These are phyloP conservation scores for Thalassoma bifasciatum DNA, from an alignment of 2,113 vertebrate genomes.

Conservation along the genomic window DNA sequence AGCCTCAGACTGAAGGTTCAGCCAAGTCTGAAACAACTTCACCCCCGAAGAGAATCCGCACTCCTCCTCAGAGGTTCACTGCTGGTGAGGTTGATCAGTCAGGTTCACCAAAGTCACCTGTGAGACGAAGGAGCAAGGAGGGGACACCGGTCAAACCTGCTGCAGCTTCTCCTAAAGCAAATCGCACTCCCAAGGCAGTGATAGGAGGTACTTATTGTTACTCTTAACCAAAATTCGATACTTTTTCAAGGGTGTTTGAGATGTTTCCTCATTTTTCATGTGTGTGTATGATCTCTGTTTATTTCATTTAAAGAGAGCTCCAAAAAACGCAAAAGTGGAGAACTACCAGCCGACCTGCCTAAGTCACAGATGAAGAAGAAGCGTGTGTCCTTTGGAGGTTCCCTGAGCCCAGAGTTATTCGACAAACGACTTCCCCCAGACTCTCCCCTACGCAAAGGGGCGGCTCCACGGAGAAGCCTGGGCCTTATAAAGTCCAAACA, in stretches of 20 bases:
- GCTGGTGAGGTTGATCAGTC: slow-evolving; percentile 53
- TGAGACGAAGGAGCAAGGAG: slow-evolving; percentile 65
- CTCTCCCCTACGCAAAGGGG: slow-evolving; percentile 88
- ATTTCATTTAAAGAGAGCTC: slow-evolving; percentile 43
- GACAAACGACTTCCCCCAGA: slow-evolving; percentile 90
- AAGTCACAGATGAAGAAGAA: slow-evolving; percentile 81
- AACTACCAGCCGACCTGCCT: slow-evolving; percentile 38
- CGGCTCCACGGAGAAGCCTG: slow-evolving; percentile 81
- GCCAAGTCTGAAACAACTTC: slow-evolving; percentile 2
- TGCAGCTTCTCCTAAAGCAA: slow-evolving; percentile 5
- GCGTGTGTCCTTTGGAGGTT: slow-evolving; percentile 89
- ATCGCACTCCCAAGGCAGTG: slow-evolving; percentile 39
- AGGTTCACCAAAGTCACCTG: slow-evolving; percentile 52
- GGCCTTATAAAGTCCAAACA: slow-evolving; percentile 50
- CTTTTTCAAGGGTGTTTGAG: not conserved
- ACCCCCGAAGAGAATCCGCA: slow-evolving; percentile 38
- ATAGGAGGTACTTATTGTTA: slow-evolving; percentile 23
- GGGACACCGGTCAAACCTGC: slow-evolving; percentile 30
- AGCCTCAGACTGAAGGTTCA: not conserved
- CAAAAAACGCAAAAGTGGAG: slow-evolving; percentile 81
- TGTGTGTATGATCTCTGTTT: not conserved
- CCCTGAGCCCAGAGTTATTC: slow-evolving; percentile 89
- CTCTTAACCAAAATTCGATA: not conserved
- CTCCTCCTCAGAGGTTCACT: slow-evolving; percentile 59
- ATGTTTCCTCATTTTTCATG: not conserved